These are phyloP conservation scores for Chionodraco myersi DNA, from an alignment of 2,113 vertebrate genomes.

Conservation along the genomic window DNA sequence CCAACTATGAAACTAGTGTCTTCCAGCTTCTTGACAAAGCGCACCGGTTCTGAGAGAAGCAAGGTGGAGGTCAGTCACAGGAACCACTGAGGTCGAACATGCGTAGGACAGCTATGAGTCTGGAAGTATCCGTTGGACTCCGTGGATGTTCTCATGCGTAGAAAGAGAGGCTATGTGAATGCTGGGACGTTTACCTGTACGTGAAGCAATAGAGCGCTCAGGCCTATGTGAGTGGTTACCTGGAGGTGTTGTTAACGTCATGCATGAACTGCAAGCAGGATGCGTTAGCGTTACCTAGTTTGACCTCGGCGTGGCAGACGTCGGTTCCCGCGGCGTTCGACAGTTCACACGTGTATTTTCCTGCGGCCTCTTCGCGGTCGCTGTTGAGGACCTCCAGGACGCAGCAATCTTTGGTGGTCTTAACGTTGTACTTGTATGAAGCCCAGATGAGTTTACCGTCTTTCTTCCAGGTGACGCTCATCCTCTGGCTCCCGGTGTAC, in stretches of 20 bases:
- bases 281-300: constrained; percentile 56
- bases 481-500: constrained; percentile 85
- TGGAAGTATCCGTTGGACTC: background rate
- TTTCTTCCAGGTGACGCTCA: constrained; percentile 87
- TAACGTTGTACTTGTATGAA: constrained; percentile 70
- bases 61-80: constrained; percentile 14
- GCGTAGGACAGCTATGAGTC: background rate
- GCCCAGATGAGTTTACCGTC: constrained; percentile 87
- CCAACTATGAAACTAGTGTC: too few species aligned
- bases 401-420: constrained; percentile 82
- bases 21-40: too few species aligned
- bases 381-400: constrained; percentile 84
- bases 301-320: constrained; percentile 87
- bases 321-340: constrained; percentile 87
- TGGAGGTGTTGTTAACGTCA: background rate
- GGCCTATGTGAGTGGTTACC: constrained; percentile 10
- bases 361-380: constrained; percentile 83
- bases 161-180: constrained; percentile 17
- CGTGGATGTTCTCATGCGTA: background rate
- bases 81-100: constrained; percentile 5
- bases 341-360: constrained; percentile 88
- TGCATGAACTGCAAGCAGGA: constrained; percentile 6
- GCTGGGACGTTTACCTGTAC: background rate
- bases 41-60: too few species aligned
- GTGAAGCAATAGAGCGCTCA: background rate